A percentile compares a stretch with the other conserved stretches of the same genome.
These are phyloP conservation scores for Harpalus rubripes DNA, from an alignment of 2,888 invertebrate species.

Conservation along the genomic window DNA sequence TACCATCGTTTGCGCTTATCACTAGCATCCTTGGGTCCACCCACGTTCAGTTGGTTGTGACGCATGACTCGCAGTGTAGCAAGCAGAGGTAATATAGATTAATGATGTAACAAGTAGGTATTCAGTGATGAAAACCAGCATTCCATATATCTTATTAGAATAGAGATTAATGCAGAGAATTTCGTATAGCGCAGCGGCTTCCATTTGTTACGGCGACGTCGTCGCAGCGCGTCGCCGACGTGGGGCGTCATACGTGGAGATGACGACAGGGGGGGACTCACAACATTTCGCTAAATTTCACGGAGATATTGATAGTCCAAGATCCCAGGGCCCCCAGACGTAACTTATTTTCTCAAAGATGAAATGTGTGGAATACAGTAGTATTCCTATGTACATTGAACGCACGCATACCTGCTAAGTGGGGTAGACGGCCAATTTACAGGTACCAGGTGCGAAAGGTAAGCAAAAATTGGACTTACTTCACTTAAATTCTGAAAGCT, in stretches of 20 bases:
- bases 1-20: no score
- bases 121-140: slow-evolving; percentile 63
- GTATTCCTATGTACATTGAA: no score
- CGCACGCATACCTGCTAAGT: no score
- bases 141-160: slow-evolving; percentile 67
- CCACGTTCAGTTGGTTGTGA: neutral
- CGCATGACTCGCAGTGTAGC: neutral
- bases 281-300: neutral
- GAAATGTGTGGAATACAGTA: no score
- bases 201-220: slow-evolving; percentile 39
- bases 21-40: neutral
- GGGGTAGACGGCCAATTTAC: no score
- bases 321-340: no score
- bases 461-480: no score
- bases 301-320: no score
- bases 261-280: neutral
- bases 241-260: slow-evolving; percentile 6
- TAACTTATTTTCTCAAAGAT: no score
- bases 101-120: slow-evolving; percentile 63
- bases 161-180: slow-evolving; percentile 65
- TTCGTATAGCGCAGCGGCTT: slow-evolving; percentile 24
- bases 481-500: no score
- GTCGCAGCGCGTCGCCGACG: neutral
- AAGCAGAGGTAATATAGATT: slow-evolving; percentile 58
- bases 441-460: no score